Conservation (phyloP, 2,888 invertebrate species). For the Leptopilina drosophilae region DNA sequence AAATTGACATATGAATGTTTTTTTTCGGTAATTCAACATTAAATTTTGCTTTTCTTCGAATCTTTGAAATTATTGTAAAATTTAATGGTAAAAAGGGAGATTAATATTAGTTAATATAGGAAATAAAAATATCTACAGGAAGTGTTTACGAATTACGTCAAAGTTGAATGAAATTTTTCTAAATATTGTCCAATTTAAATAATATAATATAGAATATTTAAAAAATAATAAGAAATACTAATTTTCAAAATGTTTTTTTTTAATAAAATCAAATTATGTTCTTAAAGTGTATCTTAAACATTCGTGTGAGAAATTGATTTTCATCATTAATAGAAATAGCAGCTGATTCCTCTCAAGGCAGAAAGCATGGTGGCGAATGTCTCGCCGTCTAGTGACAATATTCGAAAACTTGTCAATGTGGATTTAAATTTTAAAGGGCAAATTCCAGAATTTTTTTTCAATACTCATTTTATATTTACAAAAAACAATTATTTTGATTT, state of each 20-base stretch:
- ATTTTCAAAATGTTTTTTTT: not conserved
- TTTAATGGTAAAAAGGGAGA: too few species aligned
- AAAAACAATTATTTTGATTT: too few species aligned
- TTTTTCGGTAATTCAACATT: too few species aligned
- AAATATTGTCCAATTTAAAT: too few species aligned
- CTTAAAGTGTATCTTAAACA: not conserved
- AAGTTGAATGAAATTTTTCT: too few species aligned
- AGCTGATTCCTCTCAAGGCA: conserved; percentile 7
- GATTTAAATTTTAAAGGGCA: conserved; percentile 30
- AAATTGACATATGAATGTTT: too few species aligned
- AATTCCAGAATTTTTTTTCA: not conserved
- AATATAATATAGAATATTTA: too few species aligned
- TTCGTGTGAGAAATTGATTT: not conserved
- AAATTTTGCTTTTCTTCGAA: too few species aligned
- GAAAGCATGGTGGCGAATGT: conserved; percentile 26
- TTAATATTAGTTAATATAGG: too few species aligned
- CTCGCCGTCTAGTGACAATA: not conserved
- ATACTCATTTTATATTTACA: not conserved
- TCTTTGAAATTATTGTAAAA: too few species aligned
- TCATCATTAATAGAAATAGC: not conserved
- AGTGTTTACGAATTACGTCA: too few species aligned
- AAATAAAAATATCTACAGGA: too few species aligned
- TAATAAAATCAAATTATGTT: not conserved
- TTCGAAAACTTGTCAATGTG: not conserved
- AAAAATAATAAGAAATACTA: not conserved